A percentile compares a stretch with the other conserved stretches of the same genome.
Conservation (phyloP, 2,113 vertebrate species). For the Onychostoma macrolepis region DNA sequence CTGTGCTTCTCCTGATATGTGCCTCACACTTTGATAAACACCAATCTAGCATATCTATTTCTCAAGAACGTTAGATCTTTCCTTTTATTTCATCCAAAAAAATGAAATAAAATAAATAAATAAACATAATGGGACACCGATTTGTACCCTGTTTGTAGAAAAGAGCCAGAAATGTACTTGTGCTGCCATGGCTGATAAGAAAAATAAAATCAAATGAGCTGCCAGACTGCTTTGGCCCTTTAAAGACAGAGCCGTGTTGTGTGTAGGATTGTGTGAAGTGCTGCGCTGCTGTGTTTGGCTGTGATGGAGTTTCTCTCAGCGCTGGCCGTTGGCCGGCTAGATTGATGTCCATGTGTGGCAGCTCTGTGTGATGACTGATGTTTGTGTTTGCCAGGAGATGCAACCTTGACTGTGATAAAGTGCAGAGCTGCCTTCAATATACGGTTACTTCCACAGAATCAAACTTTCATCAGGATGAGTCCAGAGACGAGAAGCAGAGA, state of each 20-base stretch:
- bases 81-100: neutral
- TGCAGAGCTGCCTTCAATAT: neutral
- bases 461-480: neutral
- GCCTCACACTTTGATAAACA: neutral
- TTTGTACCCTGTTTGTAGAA: neutral
- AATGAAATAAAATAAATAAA: neutral
- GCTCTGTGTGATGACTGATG: conserved; percentile 31
- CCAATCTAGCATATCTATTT: neutral
- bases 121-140: neutral
- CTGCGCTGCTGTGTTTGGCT: conserved; percentile 6
- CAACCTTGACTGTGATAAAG: conserved; percentile 20
- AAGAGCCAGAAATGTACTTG: neutral
- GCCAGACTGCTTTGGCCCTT: neutral
- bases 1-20: neutral
- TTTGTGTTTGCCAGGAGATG: conserved; percentile 17
- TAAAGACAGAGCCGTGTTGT: neutral
- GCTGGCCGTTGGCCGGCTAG: neutral
- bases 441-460: neutral
- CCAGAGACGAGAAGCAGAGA: neutral
- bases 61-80: neutral
- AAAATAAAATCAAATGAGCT: neutral
- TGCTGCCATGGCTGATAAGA: neutral
- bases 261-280: neutral
- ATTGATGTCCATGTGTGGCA: conserved; percentile 21
- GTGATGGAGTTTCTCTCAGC: neutral